These are phyloP conservation scores for Melanostoma scalare DNA, from an alignment of 2,888 invertebrate genomes.

Conservation along the genomic window DNA sequence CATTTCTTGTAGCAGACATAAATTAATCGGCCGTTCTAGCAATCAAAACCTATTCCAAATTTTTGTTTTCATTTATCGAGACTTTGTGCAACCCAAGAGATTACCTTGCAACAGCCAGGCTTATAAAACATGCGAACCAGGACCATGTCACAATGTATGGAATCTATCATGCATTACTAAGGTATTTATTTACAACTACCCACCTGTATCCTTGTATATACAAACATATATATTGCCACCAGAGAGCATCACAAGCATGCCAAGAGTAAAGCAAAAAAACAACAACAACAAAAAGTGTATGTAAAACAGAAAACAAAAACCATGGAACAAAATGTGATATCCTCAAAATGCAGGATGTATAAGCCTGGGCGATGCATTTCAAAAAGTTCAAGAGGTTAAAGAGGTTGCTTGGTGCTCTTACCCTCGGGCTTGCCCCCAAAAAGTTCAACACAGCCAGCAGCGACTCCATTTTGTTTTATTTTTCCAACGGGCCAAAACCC, in stretches of 20 bases:
- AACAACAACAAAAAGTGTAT: background rate
- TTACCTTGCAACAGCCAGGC: no score
- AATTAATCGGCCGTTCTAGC: no score
- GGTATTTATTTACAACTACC: background rate
- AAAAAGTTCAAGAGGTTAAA: conserved; percentile 52
- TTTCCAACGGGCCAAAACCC: conserved; percentile 42
- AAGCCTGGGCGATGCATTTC: conserved; percentile 62
- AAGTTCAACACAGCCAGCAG: conserved; percentile 43
- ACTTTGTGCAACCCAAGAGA: no score
- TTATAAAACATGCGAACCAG: no score
- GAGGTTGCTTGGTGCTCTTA: conserved; percentile 56
- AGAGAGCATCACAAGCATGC: conserved; percentile 19
- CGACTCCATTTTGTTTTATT: conserved; percentile 40
- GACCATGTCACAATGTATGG: no score
- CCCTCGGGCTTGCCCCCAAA: conserved; percentile 54
- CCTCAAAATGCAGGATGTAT: conserved; percentile 52
- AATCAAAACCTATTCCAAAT: no score
- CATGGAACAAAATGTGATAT: conserved; percentile 53
- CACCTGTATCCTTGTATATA: conserved; percentile 20
- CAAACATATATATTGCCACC: conserved; percentile 28
- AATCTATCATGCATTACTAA: conserved; percentile 48
- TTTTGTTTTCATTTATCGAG: no score
- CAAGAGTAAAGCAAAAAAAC: conserved; percentile 14
- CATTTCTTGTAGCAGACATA: no score
- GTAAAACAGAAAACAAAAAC: conserved; percentile 33